These are phyloP conservation scores for Parapristionchus giblindavisi DNA, from an alignment of 2,888 invertebrate species.

Conservation along the genomic window DNA sequence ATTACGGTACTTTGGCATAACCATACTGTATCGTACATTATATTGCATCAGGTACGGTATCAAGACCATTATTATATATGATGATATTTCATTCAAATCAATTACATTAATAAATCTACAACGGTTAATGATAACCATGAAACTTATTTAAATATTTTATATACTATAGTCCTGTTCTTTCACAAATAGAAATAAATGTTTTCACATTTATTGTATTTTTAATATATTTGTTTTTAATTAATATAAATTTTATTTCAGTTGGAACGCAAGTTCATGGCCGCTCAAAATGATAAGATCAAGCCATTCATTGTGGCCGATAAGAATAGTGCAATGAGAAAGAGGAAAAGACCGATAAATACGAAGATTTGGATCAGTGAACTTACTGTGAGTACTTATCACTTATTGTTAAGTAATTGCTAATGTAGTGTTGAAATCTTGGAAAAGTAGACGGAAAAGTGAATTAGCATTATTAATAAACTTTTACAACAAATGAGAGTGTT, in stretches of 20 bases:
- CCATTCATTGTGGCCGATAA: constrained; percentile 2
- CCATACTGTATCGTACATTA: not conserved
- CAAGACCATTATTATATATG: not conserved
- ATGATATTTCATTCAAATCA: not conserved
- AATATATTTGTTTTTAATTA: not conserved
- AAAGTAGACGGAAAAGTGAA: not conserved
- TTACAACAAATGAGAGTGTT: not conserved
- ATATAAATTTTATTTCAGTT: constrained; percentile 47
- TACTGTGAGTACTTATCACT: constrained; percentile 44
- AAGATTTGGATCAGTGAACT: constrained; percentile 67
- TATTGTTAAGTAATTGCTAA: not conserved
- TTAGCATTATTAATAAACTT: not conserved
- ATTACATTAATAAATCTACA: not conserved
- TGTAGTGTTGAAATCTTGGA: not conserved
- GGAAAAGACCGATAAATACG: constrained; percentile 44
- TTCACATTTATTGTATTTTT: not conserved
- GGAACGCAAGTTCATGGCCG: constrained; percentile 50
- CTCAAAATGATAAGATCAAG: constrained; percentile 41
- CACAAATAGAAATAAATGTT: not conserved
- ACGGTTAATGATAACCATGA: not conserved
- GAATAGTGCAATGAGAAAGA: constrained; percentile 45
- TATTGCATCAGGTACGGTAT: not conserved
- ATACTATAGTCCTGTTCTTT: not conserved
- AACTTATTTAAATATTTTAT: not conserved
- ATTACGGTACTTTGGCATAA: not conserved